Evolutionary conservation across 2,797 vertebrate species (phyloP).

Genomic region (Natrix natrix): DNA sequence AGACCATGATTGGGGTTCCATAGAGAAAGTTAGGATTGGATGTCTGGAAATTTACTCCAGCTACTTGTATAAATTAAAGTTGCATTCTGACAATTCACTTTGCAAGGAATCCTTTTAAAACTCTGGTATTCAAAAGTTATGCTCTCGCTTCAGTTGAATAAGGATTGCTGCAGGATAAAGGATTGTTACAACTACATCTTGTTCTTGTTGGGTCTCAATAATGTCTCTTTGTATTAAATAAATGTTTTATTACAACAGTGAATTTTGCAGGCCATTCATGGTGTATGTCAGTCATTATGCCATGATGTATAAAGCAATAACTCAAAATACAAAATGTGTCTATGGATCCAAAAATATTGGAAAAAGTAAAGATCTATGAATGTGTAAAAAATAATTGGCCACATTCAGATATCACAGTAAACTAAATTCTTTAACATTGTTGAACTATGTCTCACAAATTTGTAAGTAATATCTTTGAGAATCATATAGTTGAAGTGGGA

Average conservation of each 20-base stretch:
- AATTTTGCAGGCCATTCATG: not conserved
- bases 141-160: not conserved
- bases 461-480: not conserved
- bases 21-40: not conserved
- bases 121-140: not conserved
- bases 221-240: not conserved
- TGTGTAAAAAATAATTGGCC: not conserved
- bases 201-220: not conserved
- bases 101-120: not conserved
- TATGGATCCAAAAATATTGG: not conserved
- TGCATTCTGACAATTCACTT: not conserved
- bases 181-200: not conserved
- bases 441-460: not conserved
- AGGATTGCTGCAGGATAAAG: not conserved
- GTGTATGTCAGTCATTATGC: not conserved
- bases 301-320: not conserved
- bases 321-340: not conserved
- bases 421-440: not conserved
- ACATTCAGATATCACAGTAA: not conserved
- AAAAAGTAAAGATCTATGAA: not conserved
- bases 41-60: not conserved
- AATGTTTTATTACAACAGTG: not conserved
- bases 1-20: not conserved
- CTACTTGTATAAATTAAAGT: not conserved
- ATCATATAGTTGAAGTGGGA: not conserved